Conservation (phyloP, 1,140 invertebrate genomes). For the Euura lappo region DNA sequence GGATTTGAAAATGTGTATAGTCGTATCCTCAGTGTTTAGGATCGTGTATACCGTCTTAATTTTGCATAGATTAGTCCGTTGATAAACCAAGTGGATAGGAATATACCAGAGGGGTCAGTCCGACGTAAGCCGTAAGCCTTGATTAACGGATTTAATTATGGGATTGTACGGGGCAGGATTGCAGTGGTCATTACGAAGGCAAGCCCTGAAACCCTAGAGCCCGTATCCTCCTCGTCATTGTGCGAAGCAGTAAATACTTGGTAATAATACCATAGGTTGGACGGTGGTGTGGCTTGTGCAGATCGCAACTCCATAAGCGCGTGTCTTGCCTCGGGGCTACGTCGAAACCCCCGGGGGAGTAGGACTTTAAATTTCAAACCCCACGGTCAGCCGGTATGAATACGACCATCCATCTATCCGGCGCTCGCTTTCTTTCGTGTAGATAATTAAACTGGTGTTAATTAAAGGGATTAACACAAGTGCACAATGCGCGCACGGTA, state of each 20-base stretch:
- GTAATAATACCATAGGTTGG: background rate
- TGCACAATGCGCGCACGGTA: background rate
- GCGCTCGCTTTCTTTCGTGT: slow-evolving; percentile 23
- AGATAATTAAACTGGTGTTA: slow-evolving; percentile 44
- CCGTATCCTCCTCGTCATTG: slow-evolving; percentile 1
- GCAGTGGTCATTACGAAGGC: slow-evolving; percentile 42
- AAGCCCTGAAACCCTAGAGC: background rate
- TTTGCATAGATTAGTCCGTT: background rate
- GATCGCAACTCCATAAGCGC: background rate
- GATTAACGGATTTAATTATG: slow-evolving; percentile 56
- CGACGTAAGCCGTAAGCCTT: slow-evolving; percentile 44
- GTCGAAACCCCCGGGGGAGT: slow-evolving; percentile 33
- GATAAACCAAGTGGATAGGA: background rate
- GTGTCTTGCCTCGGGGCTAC: slow-evolving; percentile 6
- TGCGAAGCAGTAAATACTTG: slow-evolving; percentile 4
- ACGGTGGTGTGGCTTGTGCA: background rate
- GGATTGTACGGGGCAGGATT: slow-evolving; percentile 45
- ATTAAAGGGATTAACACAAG: slow-evolving; percentile 44
- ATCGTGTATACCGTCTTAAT: background rate
- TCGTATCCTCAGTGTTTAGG: too few species aligned
- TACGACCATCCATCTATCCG: background rate
- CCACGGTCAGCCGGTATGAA: slow-evolving; percentile 6
- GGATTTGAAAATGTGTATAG: too few species aligned
- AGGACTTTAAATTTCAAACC: slow-evolving; percentile 38
- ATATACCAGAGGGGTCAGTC: slow-evolving; percentile 45